Percentiles rank a stretch among this genome's conserved stretches.
Evolutionary conservation across 1,140 invertebrate genomes (phyloP).

Genomic region (Himalopsyche phryganea): DNA sequence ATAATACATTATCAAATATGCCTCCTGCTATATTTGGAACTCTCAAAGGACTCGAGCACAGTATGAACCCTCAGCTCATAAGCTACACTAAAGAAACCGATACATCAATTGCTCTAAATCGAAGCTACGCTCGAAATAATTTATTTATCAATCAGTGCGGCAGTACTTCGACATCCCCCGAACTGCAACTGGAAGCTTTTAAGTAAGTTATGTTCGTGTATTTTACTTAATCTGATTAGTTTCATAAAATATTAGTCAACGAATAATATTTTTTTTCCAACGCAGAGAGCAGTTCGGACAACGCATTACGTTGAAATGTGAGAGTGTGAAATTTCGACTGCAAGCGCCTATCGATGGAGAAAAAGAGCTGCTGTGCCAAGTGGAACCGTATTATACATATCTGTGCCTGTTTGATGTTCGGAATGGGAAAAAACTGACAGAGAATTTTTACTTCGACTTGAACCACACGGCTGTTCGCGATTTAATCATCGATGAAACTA

Average conservation of each 20-base stretch:
- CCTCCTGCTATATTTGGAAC: constrained; percentile 67
- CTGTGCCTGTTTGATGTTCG: constrained; percentile 84
- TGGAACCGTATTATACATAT: constrained; percentile 89
- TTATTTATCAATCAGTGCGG: constrained; percentile 44
- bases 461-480: constrained; percentile 64
- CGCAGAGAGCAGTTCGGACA: constrained; percentile 83
- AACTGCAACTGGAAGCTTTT: constrained; percentile 52
- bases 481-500: constrained; percentile 46
- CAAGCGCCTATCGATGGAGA: constrained; percentile 77
- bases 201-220: constrained; percentile 56
- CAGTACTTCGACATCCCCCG: constrained; percentile 43
- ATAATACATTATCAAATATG: constrained; percentile 52
- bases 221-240: background rate
- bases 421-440: constrained; percentile 81
- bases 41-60: constrained; percentile 80
- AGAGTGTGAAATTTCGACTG: constrained; percentile 75
- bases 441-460: constrained; percentile 91
- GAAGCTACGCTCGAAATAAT: constrained; percentile 62
- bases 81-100: constrained; percentile 89
- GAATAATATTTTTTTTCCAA: no score
- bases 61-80: constrained; percentile 85
- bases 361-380: constrained; percentile 74
- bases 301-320: constrained; percentile 77
- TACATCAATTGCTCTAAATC: constrained; percentile 72
- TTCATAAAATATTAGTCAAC: no score